These are phyloP conservation scores for Myotis planiceps DNA, from an alignment of 2,797 vertebrate genomes.

Conservation along the genomic window DNA sequence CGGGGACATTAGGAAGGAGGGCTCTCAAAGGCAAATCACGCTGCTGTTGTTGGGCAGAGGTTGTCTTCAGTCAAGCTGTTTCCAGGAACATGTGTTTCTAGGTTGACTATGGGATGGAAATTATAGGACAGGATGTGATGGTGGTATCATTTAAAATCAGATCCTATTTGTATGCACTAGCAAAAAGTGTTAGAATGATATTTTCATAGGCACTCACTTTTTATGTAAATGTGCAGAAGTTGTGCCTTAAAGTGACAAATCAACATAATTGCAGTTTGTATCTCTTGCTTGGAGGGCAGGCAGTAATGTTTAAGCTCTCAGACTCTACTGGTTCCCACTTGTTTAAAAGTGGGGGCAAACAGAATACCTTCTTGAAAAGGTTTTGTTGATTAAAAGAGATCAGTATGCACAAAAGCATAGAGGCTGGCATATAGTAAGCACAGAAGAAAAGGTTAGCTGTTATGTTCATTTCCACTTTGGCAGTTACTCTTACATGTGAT, in stretches of 20 bases:
- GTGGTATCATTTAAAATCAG: constrained; percentile 6
- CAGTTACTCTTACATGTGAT: not conserved
- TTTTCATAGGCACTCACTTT: not conserved
- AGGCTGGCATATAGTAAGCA: not conserved
- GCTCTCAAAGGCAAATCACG: not conserved
- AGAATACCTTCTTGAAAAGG: not conserved
- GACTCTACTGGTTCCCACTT: not conserved
- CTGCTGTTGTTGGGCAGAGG: not conserved
- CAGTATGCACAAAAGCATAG: not conserved
- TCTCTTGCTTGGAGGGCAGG: not conserved
- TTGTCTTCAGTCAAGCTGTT: not conserved
- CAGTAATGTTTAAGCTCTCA: not conserved
- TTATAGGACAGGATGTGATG: not conserved
- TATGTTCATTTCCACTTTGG: constrained; percentile 31
- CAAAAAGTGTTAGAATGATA: not conserved
- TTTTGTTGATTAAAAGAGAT: not conserved
- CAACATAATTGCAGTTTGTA: not conserved
- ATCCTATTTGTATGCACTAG: constrained; percentile 7
- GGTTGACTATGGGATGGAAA: not conserved
- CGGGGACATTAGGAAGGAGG: not conserved
- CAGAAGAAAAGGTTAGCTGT: not conserved
- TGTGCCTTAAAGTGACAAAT: not conserved
- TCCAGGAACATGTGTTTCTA: not conserved
- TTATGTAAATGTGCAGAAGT: not conserved
- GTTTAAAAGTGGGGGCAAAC: not conserved